These are phyloP conservation scores for Coracopsis vasa DNA, from an alignment of 2,113 vertebrate species.

Conservation along the genomic window DNA sequence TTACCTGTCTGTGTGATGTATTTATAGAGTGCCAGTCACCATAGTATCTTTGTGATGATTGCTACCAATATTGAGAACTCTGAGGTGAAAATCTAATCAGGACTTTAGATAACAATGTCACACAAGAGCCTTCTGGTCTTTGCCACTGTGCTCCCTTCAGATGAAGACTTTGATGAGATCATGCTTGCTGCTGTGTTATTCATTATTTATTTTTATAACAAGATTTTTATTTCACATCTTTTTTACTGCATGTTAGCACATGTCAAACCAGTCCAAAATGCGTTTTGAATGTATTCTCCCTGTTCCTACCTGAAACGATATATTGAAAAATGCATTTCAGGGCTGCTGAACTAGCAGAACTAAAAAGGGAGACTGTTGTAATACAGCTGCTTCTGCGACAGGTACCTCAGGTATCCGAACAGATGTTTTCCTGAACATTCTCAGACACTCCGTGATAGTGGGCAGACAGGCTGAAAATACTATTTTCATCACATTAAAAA, in stretches of 20 bases:
- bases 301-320: background rate
- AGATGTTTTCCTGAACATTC: background rate
- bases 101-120: constrained; percentile 61
- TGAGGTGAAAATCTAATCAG: constrained; percentile 67
- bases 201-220: constrained; percentile 50
- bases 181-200: background rate
- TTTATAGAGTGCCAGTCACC: constrained; percentile 57
- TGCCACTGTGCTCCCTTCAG: background rate
- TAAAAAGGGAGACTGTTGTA: background rate
- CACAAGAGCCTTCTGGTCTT: constrained; percentile 48
- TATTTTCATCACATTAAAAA: background rate
- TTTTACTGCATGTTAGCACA: background rate
- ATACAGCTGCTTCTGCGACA: background rate
- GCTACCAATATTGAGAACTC: constrained; percentile 69
- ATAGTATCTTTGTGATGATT: constrained; percentile 46
- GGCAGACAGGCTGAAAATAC: background rate
- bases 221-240: constrained; percentile 26
- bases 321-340: background rate
- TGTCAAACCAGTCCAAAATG: background rate
- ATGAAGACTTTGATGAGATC: constrained; percentile 55
- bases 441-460: background rate
- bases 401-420: background rate
- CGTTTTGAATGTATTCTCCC: background rate
- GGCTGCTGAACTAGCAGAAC: background rate
- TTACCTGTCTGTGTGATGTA: constrained; percentile 46